Conservation (phyloP, 1,140 invertebrate species). For the Orchestia grillus region DNA sequence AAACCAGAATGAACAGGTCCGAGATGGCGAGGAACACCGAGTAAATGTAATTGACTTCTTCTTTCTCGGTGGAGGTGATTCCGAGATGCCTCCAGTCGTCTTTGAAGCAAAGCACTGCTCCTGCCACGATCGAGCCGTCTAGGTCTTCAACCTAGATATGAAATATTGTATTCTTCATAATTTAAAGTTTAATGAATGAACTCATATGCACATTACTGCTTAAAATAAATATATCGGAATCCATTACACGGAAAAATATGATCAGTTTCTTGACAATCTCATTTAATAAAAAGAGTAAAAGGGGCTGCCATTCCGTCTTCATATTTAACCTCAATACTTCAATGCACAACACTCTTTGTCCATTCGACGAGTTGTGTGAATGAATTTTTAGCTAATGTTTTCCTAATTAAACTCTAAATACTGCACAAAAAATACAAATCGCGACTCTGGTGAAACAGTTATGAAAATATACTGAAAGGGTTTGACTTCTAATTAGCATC, state of each 20-base stretch:
- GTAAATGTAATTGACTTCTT: constrained; percentile 64
- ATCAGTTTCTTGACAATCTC: no score
- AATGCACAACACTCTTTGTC: neutral
- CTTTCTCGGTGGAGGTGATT: constrained; percentile 59
- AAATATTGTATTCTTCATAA: neutral
- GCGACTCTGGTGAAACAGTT: neutral
- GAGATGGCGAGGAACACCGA: constrained; percentile 66
- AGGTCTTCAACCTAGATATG: constrained; percentile 33
- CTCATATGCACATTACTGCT: no score
- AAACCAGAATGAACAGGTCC: constrained; percentile 67
- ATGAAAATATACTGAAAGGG: neutral
- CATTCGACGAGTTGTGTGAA: neutral
- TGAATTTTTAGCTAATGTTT: neutral
- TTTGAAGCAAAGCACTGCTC: constrained; percentile 63
- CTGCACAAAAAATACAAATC: neutral
- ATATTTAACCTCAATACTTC: neutral
- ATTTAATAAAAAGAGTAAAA: no score
- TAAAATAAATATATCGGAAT: no score
- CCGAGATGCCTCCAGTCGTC: constrained; percentile 60
- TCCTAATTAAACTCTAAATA: neutral
- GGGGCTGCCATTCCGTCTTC: no score
- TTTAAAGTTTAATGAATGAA: neutral
- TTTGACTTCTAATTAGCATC: neutral
- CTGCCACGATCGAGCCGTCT: constrained; percentile 56
- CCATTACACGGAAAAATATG: no score